A percentile compares a stretch with the other conserved stretches of the same genome.
These are phyloP conservation scores for Andricus curvator DNA, from an alignment of 2,888 invertebrate genomes.

Conservation along the genomic window DNA sequence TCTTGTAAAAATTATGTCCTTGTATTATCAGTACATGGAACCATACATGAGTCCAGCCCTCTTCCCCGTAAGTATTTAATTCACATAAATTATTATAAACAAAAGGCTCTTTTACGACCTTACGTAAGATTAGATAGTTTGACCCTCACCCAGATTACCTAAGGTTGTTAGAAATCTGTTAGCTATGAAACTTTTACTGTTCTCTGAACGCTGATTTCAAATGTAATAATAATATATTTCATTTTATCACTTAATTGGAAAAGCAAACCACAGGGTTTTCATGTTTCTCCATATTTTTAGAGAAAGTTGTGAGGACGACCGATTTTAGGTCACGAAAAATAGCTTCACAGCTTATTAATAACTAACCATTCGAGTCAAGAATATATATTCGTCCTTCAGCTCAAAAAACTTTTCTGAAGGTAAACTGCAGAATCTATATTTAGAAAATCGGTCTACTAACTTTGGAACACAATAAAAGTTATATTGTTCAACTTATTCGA, in stretches of 20 bases:
- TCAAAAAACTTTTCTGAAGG: too few species aligned
- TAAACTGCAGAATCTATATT: too few species aligned
- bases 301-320: too few species aligned
- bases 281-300: too few species aligned
- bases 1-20: slow-evolving; percentile 97
- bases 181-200: neutral
- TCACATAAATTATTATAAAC: neutral
- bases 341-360: too few species aligned
- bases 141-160: neutral
- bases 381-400: too few species aligned
- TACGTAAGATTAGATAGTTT: neutral
- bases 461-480: too few species aligned
- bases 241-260: neutral
- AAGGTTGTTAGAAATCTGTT: neutral
- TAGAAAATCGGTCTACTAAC: too few species aligned
- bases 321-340: too few species aligned
- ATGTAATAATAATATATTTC: neutral
- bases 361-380: too few species aligned
- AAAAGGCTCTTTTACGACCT: neutral
- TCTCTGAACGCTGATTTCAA: neutral
- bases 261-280: neutral
- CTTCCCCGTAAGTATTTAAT: slow-evolving; percentile 87
- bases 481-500: too few species aligned
- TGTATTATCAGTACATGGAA: slow-evolving; percentile 99
- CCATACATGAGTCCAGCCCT: slow-evolving; percentile 99